Conservation (phyloP, 2,888 invertebrate genomes). For the Labia minor region DNA sequence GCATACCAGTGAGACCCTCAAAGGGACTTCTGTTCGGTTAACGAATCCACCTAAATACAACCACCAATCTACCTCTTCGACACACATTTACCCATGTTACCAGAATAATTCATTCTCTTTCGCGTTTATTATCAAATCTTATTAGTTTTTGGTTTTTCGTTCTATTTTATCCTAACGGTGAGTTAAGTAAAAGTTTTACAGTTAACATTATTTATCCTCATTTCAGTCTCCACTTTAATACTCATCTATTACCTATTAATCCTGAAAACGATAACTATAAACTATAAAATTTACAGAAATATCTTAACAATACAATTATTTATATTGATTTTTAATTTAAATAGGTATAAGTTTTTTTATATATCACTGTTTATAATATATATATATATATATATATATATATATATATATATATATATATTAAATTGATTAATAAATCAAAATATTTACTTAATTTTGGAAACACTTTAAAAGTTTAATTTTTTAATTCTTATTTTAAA, state of each 20-base stretch:
- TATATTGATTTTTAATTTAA: not conserved
- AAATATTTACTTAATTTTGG: too few species aligned
- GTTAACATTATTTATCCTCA: not conserved
- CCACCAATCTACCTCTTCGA: not conserved
- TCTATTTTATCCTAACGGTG: not conserved
- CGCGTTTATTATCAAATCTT: not conserved
- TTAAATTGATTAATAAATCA: too few species aligned
- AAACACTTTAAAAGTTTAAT: too few species aligned
- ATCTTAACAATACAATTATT: too few species aligned
- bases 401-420: too few species aligned
- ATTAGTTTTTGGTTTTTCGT: not conserved
- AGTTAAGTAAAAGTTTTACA: conserved; percentile 4
- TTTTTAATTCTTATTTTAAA: too few species aligned
- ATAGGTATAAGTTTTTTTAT: too few species aligned
- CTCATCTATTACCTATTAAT: not conserved
- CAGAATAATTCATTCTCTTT: not conserved
- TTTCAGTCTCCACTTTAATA: not conserved
- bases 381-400: too few species aligned
- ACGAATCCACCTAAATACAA: not conserved
- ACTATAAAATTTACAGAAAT: too few species aligned
- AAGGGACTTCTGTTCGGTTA: not conserved
- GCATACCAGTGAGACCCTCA: not conserved
- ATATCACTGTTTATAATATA: too few species aligned
- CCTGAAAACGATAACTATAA: too few species aligned
- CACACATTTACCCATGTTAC: not conserved